Conservation (phyloP, 2,797 vertebrate genomes). For the Gymnocypris eckloni region DNA sequence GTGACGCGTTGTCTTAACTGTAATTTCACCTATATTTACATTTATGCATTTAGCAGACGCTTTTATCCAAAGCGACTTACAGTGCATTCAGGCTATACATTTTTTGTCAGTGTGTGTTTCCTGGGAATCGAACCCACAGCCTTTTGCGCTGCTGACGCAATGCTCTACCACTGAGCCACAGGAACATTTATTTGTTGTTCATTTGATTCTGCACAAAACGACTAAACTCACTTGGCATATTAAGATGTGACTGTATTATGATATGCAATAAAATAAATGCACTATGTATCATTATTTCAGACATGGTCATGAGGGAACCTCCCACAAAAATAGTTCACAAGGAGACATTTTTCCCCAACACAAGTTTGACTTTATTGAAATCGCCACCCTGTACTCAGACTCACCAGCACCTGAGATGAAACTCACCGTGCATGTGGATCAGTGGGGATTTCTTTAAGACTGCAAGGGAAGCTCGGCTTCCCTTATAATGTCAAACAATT, state of each 20-base stretch:
- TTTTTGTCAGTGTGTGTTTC: too few species aligned
- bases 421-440: constrained; percentile 88
- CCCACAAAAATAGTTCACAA: not conserved
- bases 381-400: too few species aligned
- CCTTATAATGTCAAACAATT: too few species aligned
- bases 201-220: not conserved
- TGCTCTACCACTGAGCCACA: too few species aligned
- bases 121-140: too few species aligned
- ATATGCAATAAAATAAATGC: not conserved
- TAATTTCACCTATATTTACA: not conserved
- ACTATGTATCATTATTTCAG: not conserved
- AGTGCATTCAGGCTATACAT: too few species aligned
- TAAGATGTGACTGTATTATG: not conserved
- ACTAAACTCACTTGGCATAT: not conserved
- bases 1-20: not conserved
- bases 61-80: too few species aligned
- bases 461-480: too few species aligned
- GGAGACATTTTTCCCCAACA: not conserved
- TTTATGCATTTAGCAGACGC: too few species aligned
- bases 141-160: too few species aligned
- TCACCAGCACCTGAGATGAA: not conserved
- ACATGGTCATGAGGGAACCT: not conserved
- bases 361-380: too few species aligned
- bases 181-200: not conserved
- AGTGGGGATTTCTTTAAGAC: too few species aligned